Evolutionary conservation across 1,140 invertebrate species (phyloP).

Genomic region (Drosophila truncata): DNA sequence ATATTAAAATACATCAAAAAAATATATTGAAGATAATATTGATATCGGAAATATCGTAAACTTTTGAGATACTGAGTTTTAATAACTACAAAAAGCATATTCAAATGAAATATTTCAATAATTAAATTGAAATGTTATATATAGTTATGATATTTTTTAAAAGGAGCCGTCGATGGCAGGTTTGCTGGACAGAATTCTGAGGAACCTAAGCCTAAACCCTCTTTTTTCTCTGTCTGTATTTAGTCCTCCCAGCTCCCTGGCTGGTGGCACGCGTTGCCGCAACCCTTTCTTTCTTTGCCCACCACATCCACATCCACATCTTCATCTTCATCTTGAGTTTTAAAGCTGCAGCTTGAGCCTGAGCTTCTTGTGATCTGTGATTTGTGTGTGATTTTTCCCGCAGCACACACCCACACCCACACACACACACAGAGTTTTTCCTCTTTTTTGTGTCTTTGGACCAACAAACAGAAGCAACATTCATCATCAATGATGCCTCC

Average conservation of each 20-base stretch:
- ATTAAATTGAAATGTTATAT: too few species aligned
- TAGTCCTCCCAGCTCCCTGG: neutral
- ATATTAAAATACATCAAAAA: too few species aligned
- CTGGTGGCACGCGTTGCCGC: slow-evolving; percentile 34
- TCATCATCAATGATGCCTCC: slow-evolving; percentile 67
- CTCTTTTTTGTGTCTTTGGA: slow-evolving; percentile 29
- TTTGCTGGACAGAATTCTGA: too few species aligned
- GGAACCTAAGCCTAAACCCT: neutral
- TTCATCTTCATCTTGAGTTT: slow-evolving; percentile 20
- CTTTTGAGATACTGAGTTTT: too few species aligned
- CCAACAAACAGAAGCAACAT: slow-evolving; percentile 47
- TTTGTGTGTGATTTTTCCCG: slow-evolving; percentile 61
- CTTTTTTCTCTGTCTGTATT: slow-evolving; percentile 8
- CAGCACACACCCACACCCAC: slow-evolving; percentile 2
- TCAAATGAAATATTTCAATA: too few species aligned
- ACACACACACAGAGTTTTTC: slow-evolving; percentile 18
- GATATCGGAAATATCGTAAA: too few species aligned
- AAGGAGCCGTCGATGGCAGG: too few species aligned
- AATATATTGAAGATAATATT: too few species aligned
- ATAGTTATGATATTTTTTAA: too few species aligned
- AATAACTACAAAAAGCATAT: too few species aligned
- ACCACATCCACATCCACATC: neutral
- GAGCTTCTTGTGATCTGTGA: slow-evolving; percentile 66
- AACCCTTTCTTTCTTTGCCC: slow-evolving; percentile 48
- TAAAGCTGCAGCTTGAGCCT: slow-evolving; percentile 9